phyloP scores from a whole-genome alignment of 1,140 invertebrate species.

The Lysiphlebus fabarum region DNA sequence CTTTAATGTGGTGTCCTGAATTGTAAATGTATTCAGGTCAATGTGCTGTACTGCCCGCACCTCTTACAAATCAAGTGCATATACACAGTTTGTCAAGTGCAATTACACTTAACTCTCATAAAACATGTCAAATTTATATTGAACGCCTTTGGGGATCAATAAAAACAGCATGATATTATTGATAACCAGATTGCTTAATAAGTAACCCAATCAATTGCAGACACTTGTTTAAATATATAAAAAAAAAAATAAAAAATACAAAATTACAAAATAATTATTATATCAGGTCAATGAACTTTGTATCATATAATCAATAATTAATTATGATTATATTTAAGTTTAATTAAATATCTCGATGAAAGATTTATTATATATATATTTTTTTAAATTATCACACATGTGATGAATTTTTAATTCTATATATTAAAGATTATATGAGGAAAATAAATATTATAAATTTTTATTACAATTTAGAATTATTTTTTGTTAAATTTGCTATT shows the following conservation, averaged over 20 bases:
- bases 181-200: conserved; percentile 15
- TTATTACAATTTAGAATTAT: no score
- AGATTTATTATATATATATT: no score
- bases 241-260: not conserved
- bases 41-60: not conserved
- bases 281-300: conserved; percentile 1
- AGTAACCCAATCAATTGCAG: not conserved
- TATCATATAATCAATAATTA: not conserved
- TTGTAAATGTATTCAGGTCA: not conserved
- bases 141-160: conserved; percentile 6
- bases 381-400: no score
- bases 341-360: no score
- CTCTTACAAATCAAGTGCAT: not conserved
- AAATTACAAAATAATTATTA: not conserved
- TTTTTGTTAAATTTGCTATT: no score
- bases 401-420: no score
- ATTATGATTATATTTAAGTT: not conserved
- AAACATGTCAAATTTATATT: no score
- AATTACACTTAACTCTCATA: conserved; percentile 17
- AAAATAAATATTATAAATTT: no score
- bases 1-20: no score
- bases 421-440: no score
- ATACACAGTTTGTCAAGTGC: conserved; percentile 20
- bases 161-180: conserved; percentile 1
- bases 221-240: not conserved